Evolutionary conservation across 2,113 vertebrate species (phyloP).

Genomic region (Bungarus multicinctus): DNA sequence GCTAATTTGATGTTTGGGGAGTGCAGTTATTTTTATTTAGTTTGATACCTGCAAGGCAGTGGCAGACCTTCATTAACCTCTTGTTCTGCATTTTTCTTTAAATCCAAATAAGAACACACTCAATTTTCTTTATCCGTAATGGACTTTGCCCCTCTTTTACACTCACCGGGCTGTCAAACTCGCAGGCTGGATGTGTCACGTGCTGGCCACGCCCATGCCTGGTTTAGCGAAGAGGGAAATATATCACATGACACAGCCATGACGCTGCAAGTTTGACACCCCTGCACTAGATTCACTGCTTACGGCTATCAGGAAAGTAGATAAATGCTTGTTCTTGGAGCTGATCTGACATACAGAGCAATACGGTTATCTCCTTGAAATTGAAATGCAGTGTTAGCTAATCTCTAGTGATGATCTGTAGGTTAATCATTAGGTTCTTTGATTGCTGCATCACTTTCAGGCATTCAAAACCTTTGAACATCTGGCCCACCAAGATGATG

Average conservation of each 20-base stretch:
- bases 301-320: background rate
- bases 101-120: background rate
- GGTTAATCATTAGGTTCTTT: background rate
- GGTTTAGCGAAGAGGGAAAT: too few relatives aligned
- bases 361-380: background rate
- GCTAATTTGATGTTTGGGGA: background rate
- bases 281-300: background rate
- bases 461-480: slow-evolving; percentile 79
- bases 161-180: too few relatives aligned
- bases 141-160: background rate
- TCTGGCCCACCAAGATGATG: slow-evolving; percentile 79
- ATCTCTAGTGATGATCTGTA: background rate
- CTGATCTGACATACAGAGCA: too few relatives aligned
- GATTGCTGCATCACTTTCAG: slow-evolving; percentile 54
- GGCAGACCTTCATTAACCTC: background rate
- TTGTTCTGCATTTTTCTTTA: background rate
- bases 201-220: too few relatives aligned
- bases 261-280: too few relatives aligned
- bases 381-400: background rate
- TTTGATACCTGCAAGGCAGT: background rate
- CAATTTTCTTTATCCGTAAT: background rate
- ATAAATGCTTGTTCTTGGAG: background rate
- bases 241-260: too few relatives aligned
- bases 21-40: background rate
- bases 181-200: too few relatives aligned